These are phyloP conservation scores for Melanostigma gelatinosum DNA, from an alignment of 2,113 vertebrate species.

Conservation along the genomic window DNA sequence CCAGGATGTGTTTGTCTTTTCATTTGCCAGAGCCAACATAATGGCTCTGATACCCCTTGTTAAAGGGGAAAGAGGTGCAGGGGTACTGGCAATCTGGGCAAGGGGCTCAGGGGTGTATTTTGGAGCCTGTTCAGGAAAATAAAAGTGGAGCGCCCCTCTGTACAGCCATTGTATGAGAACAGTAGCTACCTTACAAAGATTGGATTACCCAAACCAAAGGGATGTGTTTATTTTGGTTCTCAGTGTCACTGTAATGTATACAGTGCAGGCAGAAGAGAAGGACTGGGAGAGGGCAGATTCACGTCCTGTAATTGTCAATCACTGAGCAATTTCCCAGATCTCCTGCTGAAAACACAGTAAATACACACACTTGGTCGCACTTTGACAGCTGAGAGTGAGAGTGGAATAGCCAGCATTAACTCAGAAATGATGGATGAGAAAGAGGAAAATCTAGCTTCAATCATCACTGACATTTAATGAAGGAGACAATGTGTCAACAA, in stretches of 20 bases:
- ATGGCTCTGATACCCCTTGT: conserved; percentile 71
- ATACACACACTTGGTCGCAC: conserved; percentile 17
- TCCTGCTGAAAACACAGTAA: conserved; percentile 23
- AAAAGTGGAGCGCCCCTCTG: conserved; percentile 75
- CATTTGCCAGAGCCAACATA: conserved; percentile 68
- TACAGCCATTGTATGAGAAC: conserved; percentile 75
- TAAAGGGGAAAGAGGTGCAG: conserved; percentile 35
- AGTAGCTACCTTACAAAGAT: conserved; percentile 76
- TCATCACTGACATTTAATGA: conserved; percentile 38
- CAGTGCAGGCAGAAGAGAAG: conserved; percentile 41
- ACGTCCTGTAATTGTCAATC: conserved; percentile 59
- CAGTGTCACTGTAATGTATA: conserved; percentile 69
- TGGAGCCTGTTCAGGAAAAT: conserved; percentile 82
- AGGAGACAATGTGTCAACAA: conserved; percentile 54
- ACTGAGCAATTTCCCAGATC: conserved; percentile 56
- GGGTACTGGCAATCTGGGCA: conserved; percentile 58
- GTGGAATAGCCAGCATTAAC: conserved; percentile 9
- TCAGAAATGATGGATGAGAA: conserved; percentile 21
- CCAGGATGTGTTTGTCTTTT: conserved; percentile 69
- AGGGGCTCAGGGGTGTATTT: conserved; percentile 74
- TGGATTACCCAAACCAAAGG: conserved; percentile 70
- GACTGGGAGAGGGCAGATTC: conserved; percentile 42
- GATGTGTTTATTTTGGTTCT: conserved; percentile 75
- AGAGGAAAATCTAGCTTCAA: conserved; percentile 22
- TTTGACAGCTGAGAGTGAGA: conserved; percentile 21